These are phyloP conservation scores for Diplolepis rosae DNA, from an alignment of 2,888 invertebrate species.

Conservation along the genomic window DNA sequence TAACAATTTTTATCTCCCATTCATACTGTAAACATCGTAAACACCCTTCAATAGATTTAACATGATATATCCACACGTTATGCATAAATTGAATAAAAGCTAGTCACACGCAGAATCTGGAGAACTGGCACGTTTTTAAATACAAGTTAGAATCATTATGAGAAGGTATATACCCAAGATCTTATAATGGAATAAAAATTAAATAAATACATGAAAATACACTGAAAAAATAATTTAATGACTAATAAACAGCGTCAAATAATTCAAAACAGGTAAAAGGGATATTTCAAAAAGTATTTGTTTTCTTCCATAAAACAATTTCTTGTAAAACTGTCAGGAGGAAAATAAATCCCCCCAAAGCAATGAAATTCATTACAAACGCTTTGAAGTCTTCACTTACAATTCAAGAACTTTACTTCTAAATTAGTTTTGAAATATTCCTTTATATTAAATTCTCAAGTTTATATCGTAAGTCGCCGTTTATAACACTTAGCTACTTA, in stretches of 20 bases:
- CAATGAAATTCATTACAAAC: neutral
- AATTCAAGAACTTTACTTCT: neutral
- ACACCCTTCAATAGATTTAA: neutral
- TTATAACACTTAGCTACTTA: slow-evolving; percentile 17
- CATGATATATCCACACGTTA: slow-evolving; percentile 12
- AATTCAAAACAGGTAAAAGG: slow-evolving; percentile 10
- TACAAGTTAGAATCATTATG: neutral
- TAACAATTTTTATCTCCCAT: neutral
- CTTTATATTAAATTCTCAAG: neutral
- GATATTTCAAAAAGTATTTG: neutral
- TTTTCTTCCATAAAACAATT: neutral
- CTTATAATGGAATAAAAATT: slow-evolving; percentile 15
- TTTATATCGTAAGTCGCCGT: neutral
- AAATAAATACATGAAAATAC: neutral
- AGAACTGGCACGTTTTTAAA: slow-evolving; percentile 28
- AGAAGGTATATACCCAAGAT: neutral
- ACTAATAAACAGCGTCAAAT: neutral
- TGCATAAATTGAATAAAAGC: neutral
- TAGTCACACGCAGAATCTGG: slow-evolving; percentile 38
- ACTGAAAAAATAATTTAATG: slow-evolving; percentile 1
- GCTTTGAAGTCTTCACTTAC: neutral
- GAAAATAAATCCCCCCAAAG: neutral
- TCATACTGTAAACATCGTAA: slow-evolving; percentile 17
- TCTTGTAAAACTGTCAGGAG: neutral
- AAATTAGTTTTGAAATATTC: neutral